Evolutionary conservation across 2,113 vertebrate species (phyloP), one percentile per base, ranked within the genome.

Genomic region (Clinocottus analis): DNA sequence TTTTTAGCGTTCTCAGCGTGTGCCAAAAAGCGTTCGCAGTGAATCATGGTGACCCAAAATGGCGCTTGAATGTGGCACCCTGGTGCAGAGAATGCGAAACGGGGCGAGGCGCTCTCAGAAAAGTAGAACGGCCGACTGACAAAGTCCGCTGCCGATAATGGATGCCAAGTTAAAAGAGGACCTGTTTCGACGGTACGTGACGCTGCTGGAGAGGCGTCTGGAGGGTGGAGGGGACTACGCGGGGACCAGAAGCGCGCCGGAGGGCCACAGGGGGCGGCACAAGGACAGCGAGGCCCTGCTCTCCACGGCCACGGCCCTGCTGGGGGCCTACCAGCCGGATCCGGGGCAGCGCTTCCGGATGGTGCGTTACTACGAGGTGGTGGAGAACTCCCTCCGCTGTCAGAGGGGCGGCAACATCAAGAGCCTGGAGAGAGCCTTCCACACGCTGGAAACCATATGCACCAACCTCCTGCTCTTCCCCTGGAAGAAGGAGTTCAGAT

Each of bases 401-500:
- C 94, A 97, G 89, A 94, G 95, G 85, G 94, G 96, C 53, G 94
- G 95, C n/a, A 98, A 95, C 92, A 91, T 99, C 65, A 95, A 87
- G 69, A 95, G 94, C 49, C 87, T 99, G 83, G 96, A 94, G 90
- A 95, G 88, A 70, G 98, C 98, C 43, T 99, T 99, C 71, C 91
- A 93, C 63, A 92, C 96, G 64, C 91, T 99, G 0, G 98, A 99
- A 90, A 97, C 96, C 0, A 82, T 99, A 90, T 98, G 96, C 73
- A 92, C 97, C 90, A 99, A 99, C 91, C 96, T 99, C 56, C 95
- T 99, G 79, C 97, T 99, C 58, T 98, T 96, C 87, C 98, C 98
- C 3, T 99, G 98, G 98, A 99, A 99, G 93, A 99, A 99, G 91
- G 98, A 99, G 79, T 99, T 99, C 92, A 96, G 94, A 85, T 98